phyloP scores from a whole-genome alignment of 2,113 vertebrate genomes.

The Cyanocitta stelleri region DNA sequence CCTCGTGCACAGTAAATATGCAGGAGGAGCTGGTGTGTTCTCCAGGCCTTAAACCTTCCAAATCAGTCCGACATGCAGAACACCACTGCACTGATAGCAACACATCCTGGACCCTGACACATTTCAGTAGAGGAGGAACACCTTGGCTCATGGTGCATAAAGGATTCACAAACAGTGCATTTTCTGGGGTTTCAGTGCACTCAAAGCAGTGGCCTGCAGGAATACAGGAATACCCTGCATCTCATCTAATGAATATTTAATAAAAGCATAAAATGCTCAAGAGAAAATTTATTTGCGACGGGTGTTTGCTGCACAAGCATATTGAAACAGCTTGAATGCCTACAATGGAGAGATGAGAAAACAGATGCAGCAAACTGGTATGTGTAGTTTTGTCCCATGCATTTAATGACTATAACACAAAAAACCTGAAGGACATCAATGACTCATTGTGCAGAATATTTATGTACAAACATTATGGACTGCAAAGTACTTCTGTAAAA shows the following conservation, averaged over 20 bases:
- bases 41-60: not conserved
- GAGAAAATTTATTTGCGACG: not conserved
- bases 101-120: not conserved
- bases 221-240: not conserved
- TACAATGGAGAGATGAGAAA: not conserved
- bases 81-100: not conserved
- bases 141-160: not conserved
- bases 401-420: not conserved
- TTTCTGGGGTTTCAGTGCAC: not conserved
- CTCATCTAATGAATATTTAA: not conserved
- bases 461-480: not conserved
- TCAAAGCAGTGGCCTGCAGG: not conserved
- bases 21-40: not conserved
- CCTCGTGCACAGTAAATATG: accelerated
- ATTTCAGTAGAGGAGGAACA: not conserved
- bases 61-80: not conserved
- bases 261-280: not conserved
- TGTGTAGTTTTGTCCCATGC: not conserved
- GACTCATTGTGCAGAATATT: not conserved
- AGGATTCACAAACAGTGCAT: not conserved
- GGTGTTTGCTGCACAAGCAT: not conserved
- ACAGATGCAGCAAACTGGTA: not conserved
- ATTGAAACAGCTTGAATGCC: not conserved
- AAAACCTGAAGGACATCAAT: not conserved
- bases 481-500: not conserved